Evolutionary conservation across 2,797 vertebrate species (phyloP).

Genomic region (Hipposideros larvatus): DNA sequence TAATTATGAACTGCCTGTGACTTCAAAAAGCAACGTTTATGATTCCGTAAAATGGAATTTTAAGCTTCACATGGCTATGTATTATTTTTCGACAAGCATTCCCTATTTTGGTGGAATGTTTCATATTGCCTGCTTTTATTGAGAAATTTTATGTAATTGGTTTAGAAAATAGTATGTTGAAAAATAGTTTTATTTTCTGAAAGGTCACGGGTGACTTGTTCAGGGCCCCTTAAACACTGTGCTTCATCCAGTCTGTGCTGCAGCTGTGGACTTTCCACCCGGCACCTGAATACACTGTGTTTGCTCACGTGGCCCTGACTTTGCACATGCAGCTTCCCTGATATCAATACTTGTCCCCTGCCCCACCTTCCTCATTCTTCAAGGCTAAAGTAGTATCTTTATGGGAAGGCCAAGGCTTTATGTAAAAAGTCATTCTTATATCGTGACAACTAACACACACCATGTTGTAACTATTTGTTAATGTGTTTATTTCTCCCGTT

Average conservation of each 20-base stretch:
- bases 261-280: background rate
- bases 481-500: slow-evolving; percentile 28
- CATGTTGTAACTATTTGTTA: background rate
- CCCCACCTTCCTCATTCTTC: background rate
- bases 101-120: slow-evolving; percentile 57
- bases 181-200: slow-evolving; percentile 27
- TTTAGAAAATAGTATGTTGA: slow-evolving; percentile 46
- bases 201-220: background rate
- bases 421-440: background rate
- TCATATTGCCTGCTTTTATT: slow-evolving; percentile 35
- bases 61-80: slow-evolving; percentile 18
- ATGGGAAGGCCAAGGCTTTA: background rate
- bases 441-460: background rate
- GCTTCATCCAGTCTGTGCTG: background rate
- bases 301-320: background rate
- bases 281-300: background rate
- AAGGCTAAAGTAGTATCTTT: background rate
- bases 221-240: background rate
- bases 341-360: background rate
- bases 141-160: slow-evolving; percentile 57
- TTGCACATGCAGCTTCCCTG: background rate
- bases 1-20: slow-evolving; percentile 66
- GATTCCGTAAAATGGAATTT: slow-evolving; percentile 61
- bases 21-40: slow-evolving; percentile 57
- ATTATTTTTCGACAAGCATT: slow-evolving; percentile 59